Percentiles rank a stretch among this genome's conserved stretches.
Evolutionary conservation across 1,140 invertebrate species (phyloP).

Genomic region (Ditylenchus dipsaci): DNA sequence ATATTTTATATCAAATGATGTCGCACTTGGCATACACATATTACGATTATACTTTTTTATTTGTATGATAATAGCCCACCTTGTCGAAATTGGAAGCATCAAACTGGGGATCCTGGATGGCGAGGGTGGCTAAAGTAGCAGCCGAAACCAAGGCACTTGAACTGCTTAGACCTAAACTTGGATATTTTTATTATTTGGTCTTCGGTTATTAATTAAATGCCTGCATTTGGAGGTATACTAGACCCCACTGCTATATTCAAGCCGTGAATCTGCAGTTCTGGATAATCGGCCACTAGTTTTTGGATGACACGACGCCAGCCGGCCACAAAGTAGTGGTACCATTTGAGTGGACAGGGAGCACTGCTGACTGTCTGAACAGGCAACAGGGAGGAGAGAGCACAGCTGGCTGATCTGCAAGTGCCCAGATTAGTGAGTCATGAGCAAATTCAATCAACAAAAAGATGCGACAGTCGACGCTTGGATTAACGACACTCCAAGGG

Average conservation of each 20-base stretch:
- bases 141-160: slow-evolving; percentile 93
- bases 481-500: no score
- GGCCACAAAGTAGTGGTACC: slow-evolving; percentile 92
- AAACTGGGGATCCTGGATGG: slow-evolving; percentile 64
- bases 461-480: no score
- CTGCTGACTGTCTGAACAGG: neutral
- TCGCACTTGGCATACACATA: no score
- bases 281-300: slow-evolving; percentile 39
- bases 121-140: slow-evolving; percentile 75
- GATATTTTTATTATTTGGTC: no score
- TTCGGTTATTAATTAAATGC: no score
- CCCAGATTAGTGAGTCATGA: neutral
- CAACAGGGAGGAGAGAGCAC: neutral
- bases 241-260: slow-evolving; percentile 75
- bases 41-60: neutral
- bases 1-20: no score
- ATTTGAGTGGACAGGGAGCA: slow-evolving; percentile 64
- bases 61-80: neutral
- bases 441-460: no score
- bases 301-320: slow-evolving; percentile 80
- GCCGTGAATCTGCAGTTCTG: slow-evolving; percentile 60
- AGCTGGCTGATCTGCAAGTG: neutral
- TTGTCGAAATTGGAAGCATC: slow-evolving; percentile 54
- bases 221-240: slow-evolving; percentile 80
- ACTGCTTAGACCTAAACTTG: slow-evolving; percentile 70